Percentiles rank a stretch among this genome's conserved stretches.
phyloP scores from a whole-genome alignment of 2,113 vertebrate species.

The Eurypyga helias region DNA sequence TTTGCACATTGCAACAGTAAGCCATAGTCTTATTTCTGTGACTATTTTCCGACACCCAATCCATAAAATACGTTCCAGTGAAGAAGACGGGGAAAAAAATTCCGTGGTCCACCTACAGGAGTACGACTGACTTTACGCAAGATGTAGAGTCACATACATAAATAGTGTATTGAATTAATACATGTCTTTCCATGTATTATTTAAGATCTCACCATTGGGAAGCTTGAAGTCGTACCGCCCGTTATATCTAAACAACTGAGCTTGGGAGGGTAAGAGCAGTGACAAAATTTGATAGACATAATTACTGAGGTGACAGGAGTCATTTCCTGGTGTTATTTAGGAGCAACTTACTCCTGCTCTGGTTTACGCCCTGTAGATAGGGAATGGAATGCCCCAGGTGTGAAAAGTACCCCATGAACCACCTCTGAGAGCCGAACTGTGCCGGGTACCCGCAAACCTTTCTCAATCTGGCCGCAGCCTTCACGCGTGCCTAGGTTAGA shows the following conservation, averaged over 20 bases:
- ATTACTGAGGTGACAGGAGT: neutral
- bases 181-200: neutral
- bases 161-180: no score
- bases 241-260: neutral
- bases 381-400: neutral
- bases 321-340: neutral
- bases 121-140: neutral
- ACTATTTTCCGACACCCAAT: neutral
- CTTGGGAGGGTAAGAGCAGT: neutral
- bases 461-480: neutral
- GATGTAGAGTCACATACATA: neutral
- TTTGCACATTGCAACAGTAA: slow-evolving; percentile 36
- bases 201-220: neutral
- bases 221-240: neutral
- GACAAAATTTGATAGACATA: neutral
- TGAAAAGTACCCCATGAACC: neutral
- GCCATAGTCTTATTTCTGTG: slow-evolving; percentile 25
- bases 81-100: neutral
- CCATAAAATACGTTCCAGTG: neutral
- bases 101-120: neutral
- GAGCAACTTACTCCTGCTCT: neutral
- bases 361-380: neutral
- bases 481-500: neutral
- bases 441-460: neutral
- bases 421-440: neutral